Base-by-base conservation (phyloP, 1,140 invertebrate genomes). In the Zaprionus tsacasi region DNA sequence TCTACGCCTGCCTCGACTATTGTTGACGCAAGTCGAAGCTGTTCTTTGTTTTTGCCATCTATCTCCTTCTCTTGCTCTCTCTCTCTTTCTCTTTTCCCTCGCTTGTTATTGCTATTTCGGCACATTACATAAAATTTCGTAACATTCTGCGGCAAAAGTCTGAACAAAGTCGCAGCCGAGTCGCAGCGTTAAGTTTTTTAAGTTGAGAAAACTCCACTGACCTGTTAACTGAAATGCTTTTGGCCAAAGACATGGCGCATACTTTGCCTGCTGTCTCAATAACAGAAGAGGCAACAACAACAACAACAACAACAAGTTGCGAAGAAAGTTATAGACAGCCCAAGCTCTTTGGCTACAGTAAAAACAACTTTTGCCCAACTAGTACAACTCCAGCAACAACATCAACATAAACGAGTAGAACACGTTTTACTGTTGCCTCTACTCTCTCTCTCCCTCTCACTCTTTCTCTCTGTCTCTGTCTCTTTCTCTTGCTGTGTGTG, bases 121-220 rank as follows among this genome's bases (percentile, higher is more conserved):
- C 85, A 89, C 78, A 88, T 88, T 88, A 88, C 83, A 88, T 88
- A 88, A 88, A 88, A 88, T 88, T 88, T 88, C 83, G 85, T 88
- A 88, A 88, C 83, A 88, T 88, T 88, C 83, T 86, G 81, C 81
- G 81, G 81, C 72, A 79, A 73, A 79, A 71, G 68, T 68, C 72
- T 82, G 76, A 82, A 82, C 27, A 73, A 48, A 63, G 79, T 77
- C 79, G 54, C 21, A 21, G 21, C 21, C 1, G 57, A 65, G 27
- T 77, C 67, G 55, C 43, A 21, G 82, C 60, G 83, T 70, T 75
- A 73, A 80, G 78, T 83, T 83, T 15, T 71, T 81, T 73, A 89
- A 87, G 85, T 88, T 88, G 82, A 89, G 83, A 88, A 87, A 88
- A 88, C 80, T 88, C 83, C 85, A 88, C 83, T 88, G 83, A 88